Base-by-base conservation (phyloP, 1,140 invertebrate genomes). In the Akabosia matsudoensis region DNA sequence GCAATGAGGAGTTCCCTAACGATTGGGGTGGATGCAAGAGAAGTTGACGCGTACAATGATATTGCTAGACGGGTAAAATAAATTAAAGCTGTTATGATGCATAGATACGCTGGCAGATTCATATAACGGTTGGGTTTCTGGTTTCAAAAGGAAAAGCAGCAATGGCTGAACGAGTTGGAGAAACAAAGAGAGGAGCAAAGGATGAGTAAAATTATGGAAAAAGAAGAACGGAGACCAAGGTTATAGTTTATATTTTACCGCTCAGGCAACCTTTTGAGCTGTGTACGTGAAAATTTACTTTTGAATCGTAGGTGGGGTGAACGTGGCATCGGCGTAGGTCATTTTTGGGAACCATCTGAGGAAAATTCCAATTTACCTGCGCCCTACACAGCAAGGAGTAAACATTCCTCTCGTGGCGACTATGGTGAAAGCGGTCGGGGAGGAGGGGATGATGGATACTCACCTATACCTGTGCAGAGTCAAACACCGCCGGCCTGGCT, bases 191-290 rank as follows among this genome's bases (percentile, higher is more conserved):
- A 81, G 70, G 80, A 81, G 56, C 79, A 79, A 73, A 26, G 79
- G 56, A 18, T 78, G 26, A 22, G 76, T 30, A 71, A 75, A 67
- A 37, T 77, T 70, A 74, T 76, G 76, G 75, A 81, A 67, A 84
- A 85, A 0, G 88, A 90, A 78, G 89, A 91, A 51, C 89, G 89
- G 45, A 85, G 90, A 72, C 87, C 88, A 1, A 86, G 88, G 77
- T 79, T n/a, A 67, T 3, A 56, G 22, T 56, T 56, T 56, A 56
- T 56, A 56, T 10, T 45, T 45, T 10, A 45, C 37, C 37, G 37
- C 22, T 24, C 14, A 56, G 54, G 54, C 54, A 13, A 13, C 4
- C 3, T 7, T 56, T 13, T 22, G 7, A 45, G 37, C 7, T 56
- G 10, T 56, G 10, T 22, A 56, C 22, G 24, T 16, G 10, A 56